These are phyloP conservation scores for Apaloderma vittatum DNA, from an alignment of 2,113 vertebrate species.

Conservation along the genomic window DNA sequence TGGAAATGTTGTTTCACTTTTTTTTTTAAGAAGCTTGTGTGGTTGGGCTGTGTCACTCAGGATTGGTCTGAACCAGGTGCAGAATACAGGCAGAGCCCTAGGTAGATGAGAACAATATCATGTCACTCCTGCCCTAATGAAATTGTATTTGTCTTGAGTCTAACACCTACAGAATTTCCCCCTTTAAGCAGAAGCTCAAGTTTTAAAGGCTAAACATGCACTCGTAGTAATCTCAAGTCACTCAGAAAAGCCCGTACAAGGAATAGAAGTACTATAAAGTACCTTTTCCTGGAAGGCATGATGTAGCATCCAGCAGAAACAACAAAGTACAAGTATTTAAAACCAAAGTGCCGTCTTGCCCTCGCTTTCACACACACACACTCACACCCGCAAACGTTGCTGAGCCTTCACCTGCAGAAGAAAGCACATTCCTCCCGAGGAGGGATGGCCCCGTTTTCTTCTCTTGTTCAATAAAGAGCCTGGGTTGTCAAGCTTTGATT, in stretches of 20 bases:
- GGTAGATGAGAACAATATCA: neutral
- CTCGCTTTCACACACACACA: neutral
- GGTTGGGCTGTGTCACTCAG: neutral
- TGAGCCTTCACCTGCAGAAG: slow-evolving; percentile 80
- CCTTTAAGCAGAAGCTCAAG: neutral
- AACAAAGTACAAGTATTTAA: slow-evolving; percentile 32
- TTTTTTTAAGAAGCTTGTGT: neutral
- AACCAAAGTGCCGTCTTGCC: neutral
- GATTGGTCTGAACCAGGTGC: neutral
- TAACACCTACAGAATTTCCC: neutral
- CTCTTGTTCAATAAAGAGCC: slow-evolving; percentile 77
- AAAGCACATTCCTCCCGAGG: slow-evolving; percentile 62
- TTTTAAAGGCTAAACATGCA: neutral
- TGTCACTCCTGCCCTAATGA: neutral
- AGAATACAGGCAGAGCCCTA: neutral
- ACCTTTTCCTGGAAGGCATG: neutral
- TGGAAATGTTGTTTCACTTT: neutral
- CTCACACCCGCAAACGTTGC: neutral
- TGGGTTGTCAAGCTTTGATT: slow-evolving; percentile 85
- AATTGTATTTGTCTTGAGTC: neutral
- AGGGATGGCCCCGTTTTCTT: slow-evolving; percentile 62
- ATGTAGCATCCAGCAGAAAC: neutral
- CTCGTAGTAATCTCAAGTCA: neutral
- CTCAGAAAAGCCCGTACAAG: neutral
- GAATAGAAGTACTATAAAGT: neutral